A percentile compares a stretch with the other conserved stretches of the same genome.
phyloP scores from a whole-genome alignment of 2,797 vertebrate species.

The Chrysocyon brachyurus region DNA sequence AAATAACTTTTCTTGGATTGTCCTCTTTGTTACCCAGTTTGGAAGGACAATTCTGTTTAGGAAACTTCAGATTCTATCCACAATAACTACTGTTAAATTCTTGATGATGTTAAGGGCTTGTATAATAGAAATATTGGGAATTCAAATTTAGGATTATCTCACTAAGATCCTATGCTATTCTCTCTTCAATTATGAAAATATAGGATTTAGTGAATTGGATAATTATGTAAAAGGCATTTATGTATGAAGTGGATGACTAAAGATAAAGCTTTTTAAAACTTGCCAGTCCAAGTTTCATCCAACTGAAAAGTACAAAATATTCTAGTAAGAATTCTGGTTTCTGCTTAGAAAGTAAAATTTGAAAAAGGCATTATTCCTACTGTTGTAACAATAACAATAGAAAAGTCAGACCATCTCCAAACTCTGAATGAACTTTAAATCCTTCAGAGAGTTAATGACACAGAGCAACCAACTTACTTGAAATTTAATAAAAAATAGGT shows the following conservation, averaged over 20 bases:
- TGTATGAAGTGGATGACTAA: background rate
- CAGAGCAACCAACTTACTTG: background rate
- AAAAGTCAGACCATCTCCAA: background rate
- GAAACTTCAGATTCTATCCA: background rate
- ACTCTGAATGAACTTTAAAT: background rate
- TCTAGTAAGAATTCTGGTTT: background rate
- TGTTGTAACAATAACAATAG: background rate
- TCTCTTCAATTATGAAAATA: background rate
- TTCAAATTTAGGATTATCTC: background rate
- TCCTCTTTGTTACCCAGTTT: background rate
- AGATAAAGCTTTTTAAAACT: background rate
- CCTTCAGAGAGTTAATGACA: background rate
- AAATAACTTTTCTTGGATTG: background rate
- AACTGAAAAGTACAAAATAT: background rate
- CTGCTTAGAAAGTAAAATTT: background rate
- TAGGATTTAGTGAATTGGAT: background rate
- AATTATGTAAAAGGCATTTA: background rate
- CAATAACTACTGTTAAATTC: background rate
- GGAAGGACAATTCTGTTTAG: background rate
- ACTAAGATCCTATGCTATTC: fast-evolving
- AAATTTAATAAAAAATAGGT: background rate
- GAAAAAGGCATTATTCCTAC: background rate
- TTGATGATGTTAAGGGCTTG: background rate
- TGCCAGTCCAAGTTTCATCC: background rate
- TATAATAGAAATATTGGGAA: background rate